Conservation (phyloP, 2,113 vertebrate species). For the Macrotis lagotis region DNA sequence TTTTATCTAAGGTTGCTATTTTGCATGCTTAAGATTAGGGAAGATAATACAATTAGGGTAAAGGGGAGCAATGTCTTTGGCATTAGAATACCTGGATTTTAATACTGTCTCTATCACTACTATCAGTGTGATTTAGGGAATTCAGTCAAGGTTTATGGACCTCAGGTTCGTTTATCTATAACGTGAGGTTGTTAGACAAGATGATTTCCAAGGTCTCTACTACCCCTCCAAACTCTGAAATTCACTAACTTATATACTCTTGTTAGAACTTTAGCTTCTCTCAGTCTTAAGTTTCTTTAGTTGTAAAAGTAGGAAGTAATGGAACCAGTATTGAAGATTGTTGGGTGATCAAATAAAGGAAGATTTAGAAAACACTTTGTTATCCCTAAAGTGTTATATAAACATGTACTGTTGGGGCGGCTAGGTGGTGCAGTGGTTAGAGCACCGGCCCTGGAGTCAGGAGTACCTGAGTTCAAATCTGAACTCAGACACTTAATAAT, state of each 20-base stretch:
- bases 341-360: not conserved
- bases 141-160: not conserved
- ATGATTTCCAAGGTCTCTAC: not conserved
- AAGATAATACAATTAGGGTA: not conserved
- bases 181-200: not conserved
- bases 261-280: not conserved
- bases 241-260: not conserved
- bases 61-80: not conserved
- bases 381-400: not conserved
- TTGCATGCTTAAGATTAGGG: not conserved
- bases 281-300: not conserved
- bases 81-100: not conserved
- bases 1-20: not conserved
- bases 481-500: too few species aligned
- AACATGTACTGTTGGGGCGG: not conserved
- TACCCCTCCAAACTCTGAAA: not conserved
- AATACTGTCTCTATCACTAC: not conserved
- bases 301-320: not conserved
- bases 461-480: too few species aligned
- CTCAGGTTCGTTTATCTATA: not conserved
- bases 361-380: not conserved
- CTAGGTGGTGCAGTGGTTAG: too few species aligned
- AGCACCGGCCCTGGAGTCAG: too few species aligned
- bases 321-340: not conserved
- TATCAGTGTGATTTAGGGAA: not conserved